Percentiles rank a stretch among this genome's conserved stretches.
These are phyloP conservation scores for Solea senegalensis DNA, from an alignment of 2,113 vertebrate genomes.

Conservation along the genomic window DNA sequence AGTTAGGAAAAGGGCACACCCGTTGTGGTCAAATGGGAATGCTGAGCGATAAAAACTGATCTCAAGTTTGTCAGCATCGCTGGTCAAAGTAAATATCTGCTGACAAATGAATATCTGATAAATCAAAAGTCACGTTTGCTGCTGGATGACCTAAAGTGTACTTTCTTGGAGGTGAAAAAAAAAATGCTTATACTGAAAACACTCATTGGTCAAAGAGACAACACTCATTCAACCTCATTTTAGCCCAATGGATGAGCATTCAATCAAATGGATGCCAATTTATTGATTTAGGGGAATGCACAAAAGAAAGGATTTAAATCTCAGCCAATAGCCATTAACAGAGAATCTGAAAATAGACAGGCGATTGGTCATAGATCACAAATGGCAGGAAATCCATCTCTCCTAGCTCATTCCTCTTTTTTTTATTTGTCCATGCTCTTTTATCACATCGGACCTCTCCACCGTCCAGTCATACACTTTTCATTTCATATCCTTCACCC, in stretches of 20 bases:
- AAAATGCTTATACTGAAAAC: slow-evolving; percentile 38
- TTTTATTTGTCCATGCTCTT: slow-evolving; percentile 49
- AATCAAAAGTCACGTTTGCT: slow-evolving; percentile 20
- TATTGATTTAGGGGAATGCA: slow-evolving; percentile 77
- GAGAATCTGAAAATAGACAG: slow-evolving; percentile 74
- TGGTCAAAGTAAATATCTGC: slow-evolving; percentile 22
- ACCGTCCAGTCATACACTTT: slow-evolving; percentile 14
- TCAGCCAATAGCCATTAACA: slow-evolving; percentile 74
- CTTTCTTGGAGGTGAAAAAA: slow-evolving; percentile 24
- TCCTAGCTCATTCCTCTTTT: slow-evolving; percentile 45
- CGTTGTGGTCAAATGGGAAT: slow-evolving; percentile 55
- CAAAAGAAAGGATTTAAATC: slow-evolving; percentile 80
- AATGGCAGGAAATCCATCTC: slow-evolving; percentile 79
- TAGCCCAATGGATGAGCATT: slow-evolving; percentile 75
- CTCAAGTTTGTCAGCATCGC: slow-evolving; percentile 31
- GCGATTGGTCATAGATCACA: slow-evolving; percentile 78
- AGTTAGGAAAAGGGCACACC: slow-evolving; percentile 72
- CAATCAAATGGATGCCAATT: slow-evolving; percentile 77
- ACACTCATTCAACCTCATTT: slow-evolving; percentile 70
- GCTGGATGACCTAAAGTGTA: slow-evolving; percentile 36
- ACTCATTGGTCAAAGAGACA: slow-evolving; percentile 70
- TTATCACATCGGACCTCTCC: slow-evolving; percentile 24
- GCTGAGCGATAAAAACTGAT: slow-evolving; percentile 19
- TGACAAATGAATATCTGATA: slow-evolving; percentile 27
- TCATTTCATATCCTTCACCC: background rate